These are phyloP conservation scores for Nephrocerus scutellatus DNA, from an alignment of 2,888 invertebrate genomes.

Conservation along the genomic window DNA sequence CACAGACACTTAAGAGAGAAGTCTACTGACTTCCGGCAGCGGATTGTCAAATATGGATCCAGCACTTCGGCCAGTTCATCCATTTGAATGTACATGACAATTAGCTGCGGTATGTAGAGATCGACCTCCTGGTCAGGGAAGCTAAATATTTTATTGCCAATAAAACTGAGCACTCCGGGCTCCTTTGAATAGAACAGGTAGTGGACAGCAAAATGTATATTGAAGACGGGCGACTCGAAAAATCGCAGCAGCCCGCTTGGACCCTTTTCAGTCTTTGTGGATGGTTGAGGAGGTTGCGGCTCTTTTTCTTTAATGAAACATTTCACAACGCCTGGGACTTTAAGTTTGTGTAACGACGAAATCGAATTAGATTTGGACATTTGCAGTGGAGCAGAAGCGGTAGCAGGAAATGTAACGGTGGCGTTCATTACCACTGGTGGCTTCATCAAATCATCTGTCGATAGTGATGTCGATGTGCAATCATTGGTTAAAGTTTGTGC, in stretches of 20 bases:
- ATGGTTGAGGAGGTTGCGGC: slow-evolving; percentile 21
- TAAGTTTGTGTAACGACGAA: slow-evolving; percentile 41
- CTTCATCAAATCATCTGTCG: slow-evolving; percentile 12
- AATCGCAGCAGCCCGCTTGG: slow-evolving; percentile 55
- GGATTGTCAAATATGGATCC: slow-evolving; percentile 72
- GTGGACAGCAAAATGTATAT: slow-evolving; percentile 96
- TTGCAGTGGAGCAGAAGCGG: slow-evolving; percentile 4
- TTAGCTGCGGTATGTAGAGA: slow-evolving; percentile 94
- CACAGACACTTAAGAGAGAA: slow-evolving; percentile 95
- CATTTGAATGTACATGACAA: slow-evolving; percentile 98
- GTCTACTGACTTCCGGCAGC: slow-evolving; percentile 89
- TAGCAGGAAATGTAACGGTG: background rate
- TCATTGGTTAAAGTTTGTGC: slow-evolving; percentile 20
- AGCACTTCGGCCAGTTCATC: slow-evolving; percentile 92
- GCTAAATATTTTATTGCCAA: slow-evolving; percentile 95
- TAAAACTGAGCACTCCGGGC: slow-evolving; percentile 93
- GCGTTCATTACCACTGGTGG: too few species aligned
- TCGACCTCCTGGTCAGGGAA: slow-evolving; percentile 89
- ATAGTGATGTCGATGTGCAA: slow-evolving; percentile 6
- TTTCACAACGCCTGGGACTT: slow-evolving; percentile 46
- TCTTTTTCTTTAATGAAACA: slow-evolving; percentile 42
- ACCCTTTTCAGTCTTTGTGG: slow-evolving; percentile 41
- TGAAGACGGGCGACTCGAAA: slow-evolving; percentile 95
- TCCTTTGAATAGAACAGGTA: slow-evolving; percentile 98
- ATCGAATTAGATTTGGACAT: slow-evolving; percentile 40